phyloP scores from a whole-genome alignment of 1,140 invertebrate species.

The Procambarus clarkii region DNA sequence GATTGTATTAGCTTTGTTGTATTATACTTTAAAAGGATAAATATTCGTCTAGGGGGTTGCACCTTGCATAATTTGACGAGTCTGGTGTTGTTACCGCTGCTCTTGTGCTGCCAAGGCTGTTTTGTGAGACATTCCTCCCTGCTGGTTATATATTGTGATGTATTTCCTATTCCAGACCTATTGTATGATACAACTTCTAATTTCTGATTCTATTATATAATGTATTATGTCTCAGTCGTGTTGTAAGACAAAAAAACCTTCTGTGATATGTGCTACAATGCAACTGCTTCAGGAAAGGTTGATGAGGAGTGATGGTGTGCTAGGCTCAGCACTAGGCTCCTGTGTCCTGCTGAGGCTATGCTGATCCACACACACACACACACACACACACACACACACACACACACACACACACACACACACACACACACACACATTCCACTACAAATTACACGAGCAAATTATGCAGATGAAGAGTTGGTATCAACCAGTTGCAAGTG shows the following conservation, averaged over 20 bases:
- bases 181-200: constrained; percentile 12
- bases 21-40: not conserved
- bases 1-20: not conserved
- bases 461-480: too few species aligned
- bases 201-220: constrained; percentile 15
- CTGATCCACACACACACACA: not conserved
- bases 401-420: not conserved
- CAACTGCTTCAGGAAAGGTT: constrained; percentile 28
- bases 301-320: not conserved
- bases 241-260: constrained; percentile 42
- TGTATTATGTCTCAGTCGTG: constrained; percentile 25
- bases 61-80: not conserved
- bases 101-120: not conserved
- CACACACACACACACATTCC: too few species aligned
- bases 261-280: constrained; percentile 67
- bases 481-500: too few species aligned
- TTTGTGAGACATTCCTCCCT: not conserved
- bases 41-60: not conserved
- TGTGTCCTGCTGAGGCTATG: not conserved
- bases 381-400: not conserved
- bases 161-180: not conserved
- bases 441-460: too few species aligned
- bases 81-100: not conserved
- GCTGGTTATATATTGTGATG: not conserved
- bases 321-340: not conserved